Conservation (phyloP, 2,888 invertebrate species). For the Cremastinae sp. region DNA sequence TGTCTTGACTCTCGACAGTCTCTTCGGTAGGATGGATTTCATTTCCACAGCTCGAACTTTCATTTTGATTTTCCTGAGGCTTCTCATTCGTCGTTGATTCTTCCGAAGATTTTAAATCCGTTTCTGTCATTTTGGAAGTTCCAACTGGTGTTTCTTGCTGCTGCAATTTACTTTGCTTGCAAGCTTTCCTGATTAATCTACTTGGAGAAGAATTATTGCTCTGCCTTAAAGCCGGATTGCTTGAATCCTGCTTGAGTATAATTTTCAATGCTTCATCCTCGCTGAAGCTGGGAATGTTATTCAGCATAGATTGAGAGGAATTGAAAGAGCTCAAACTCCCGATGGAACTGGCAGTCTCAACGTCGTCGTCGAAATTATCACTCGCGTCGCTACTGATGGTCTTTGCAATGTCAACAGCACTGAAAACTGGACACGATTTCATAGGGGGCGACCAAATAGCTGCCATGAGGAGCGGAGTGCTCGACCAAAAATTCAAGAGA, state of each 20-base stretch:
- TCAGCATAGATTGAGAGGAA: constrained; percentile 73
- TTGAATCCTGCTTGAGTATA: constrained; percentile 82
- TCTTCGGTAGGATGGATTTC: not conserved
- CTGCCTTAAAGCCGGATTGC: not conserved
- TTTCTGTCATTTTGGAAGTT: not conserved
- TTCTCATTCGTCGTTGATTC: not conserved
- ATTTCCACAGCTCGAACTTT: not conserved
- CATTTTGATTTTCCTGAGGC: not conserved
- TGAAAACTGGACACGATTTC: constrained; percentile 87
- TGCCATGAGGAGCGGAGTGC: constrained; percentile 89
- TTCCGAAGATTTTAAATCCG: constrained; percentile 11
- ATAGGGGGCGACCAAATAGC: constrained; percentile 92
- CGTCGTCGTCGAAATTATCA: constrained; percentile 70
- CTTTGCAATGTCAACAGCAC: constrained; percentile 89
- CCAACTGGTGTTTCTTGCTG: constrained; percentile 16
- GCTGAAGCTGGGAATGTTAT: constrained; percentile 79
- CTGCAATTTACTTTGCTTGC: constrained; percentile 36
- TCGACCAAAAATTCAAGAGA: constrained; percentile 93
- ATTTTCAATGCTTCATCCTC: constrained; percentile 88
- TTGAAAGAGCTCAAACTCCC: constrained; percentile 77
- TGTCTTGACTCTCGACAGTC: too few relatives aligned
- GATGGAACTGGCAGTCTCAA: constrained; percentile 76
- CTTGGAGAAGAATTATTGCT: constrained; percentile 14
- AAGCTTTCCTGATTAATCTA: constrained; percentile 26
- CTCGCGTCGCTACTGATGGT: constrained; percentile 81